Base-by-base conservation (phyloP, 2,113 vertebrate genomes). In the Lepus americanus region DNA sequence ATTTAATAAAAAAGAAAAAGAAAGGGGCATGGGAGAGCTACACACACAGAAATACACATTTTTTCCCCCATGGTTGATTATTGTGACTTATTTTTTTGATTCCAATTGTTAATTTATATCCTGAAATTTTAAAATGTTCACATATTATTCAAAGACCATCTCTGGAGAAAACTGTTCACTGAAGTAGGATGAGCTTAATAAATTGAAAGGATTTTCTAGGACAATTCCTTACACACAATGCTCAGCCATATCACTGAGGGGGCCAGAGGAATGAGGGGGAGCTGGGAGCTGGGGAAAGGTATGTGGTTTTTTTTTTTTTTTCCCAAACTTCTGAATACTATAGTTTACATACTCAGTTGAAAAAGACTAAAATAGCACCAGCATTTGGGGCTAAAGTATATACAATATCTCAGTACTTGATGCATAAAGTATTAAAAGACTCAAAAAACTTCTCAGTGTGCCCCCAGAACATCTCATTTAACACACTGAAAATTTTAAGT, bases 1-100 rank as follows among this genome's bases (percentile, higher is more conserved):
- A 84, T 23, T 51, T 89, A 83, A 87, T 3, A 19, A 90, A 94
- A 93, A 83, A 4, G 49, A n/a, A 66, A 23, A 73, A 39, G 49
- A 39, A 36, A 49, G 29, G 36, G 25, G 17, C 0, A 36, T 14
- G 13, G 1, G 29, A 44, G 16, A 3, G 76, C 16, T 13, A 39
- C 16, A 51, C 86, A 67, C 7, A 10, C 3, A 55, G 19, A 90
- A 84, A 55, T 51, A 4, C 36, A 51, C 16, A 72, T 53, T 81
- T 73, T 79, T 64, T 69, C 64, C 39, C 77, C 39, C 77, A 33
- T 39, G 25, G n/a, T 36, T 97, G 55, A 55, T 39, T 86, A 86
- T 36, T 94, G 14, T 77, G 17, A 89, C 49, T 95, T 80, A 36
- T 44, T 90, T 73, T 82, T 90, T 67, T 31, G 73, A 90, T 78